A percentile compares a stretch with the other conserved stretches of the same genome.
These are phyloP conservation scores for Drosophila bipectinata DNA, from an alignment of 1,140 invertebrate species.

Conservation along the genomic window DNA sequence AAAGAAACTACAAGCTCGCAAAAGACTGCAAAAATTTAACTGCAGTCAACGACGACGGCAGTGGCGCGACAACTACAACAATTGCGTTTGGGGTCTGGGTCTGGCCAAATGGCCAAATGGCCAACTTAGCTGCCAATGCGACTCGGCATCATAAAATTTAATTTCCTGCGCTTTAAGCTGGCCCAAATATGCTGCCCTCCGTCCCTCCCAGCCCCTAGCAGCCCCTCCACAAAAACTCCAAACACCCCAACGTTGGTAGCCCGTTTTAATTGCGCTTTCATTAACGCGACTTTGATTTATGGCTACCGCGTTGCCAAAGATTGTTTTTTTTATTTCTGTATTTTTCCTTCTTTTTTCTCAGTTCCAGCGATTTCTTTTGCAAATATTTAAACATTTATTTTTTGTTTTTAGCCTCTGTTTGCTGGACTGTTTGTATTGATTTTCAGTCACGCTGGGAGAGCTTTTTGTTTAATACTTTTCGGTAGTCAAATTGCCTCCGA, in stretches of 20 bases:
- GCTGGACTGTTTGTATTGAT: slow-evolving; percentile 72
- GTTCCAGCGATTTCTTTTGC: slow-evolving; percentile 76
- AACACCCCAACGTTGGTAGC: slow-evolving; percentile 31
- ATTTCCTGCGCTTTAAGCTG: slow-evolving; percentile 81
- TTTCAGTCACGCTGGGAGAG: slow-evolving; percentile 55
- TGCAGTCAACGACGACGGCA: slow-evolving; percentile 49
- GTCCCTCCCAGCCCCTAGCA: neutral
- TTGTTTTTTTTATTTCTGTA: slow-evolving; percentile 49
- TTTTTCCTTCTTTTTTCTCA: slow-evolving; percentile 25
- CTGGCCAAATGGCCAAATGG: slow-evolving; percentile 66
- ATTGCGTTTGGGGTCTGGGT: slow-evolving; percentile 55
- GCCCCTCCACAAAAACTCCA: neutral
- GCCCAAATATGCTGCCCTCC: slow-evolving; percentile 65
- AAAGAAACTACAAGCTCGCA: slow-evolving; percentile 67
- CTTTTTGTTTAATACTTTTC: slow-evolving; percentile 80
- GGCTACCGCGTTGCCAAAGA: slow-evolving; percentile 79
- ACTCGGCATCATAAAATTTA: slow-evolving; percentile 78
- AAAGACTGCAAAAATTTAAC: slow-evolving; percentile 68
- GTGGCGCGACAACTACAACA: slow-evolving; percentile 41
- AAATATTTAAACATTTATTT: slow-evolving; percentile 75
- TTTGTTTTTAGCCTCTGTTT: slow-evolving; percentile 46
- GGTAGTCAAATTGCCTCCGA: slow-evolving; percentile 68
- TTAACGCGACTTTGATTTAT: slow-evolving; percentile 83
- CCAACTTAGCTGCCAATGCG: slow-evolving; percentile 68
- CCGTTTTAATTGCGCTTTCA: slow-evolving; percentile 82